Evolutionary conservation across 1,140 invertebrate species (phyloP).

Genomic region (Lepidurus arcticus): DNA sequence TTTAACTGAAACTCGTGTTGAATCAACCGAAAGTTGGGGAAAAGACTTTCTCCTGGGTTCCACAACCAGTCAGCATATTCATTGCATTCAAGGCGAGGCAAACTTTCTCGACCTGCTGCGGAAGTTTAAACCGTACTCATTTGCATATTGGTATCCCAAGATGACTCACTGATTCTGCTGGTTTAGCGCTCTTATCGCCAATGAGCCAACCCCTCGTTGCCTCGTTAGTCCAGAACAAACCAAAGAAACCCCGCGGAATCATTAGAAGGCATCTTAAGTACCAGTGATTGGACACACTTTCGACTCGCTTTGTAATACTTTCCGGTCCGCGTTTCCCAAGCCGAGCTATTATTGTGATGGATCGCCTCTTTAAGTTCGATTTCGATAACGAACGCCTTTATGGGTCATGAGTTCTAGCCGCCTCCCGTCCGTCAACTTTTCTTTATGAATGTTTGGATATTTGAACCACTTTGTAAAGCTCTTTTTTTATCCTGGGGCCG

Average conservation of each 20-base stretch:
- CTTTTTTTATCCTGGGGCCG: no score
- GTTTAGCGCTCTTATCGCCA: background rate
- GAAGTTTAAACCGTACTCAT: background rate
- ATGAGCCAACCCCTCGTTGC: background rate
- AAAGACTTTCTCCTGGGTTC: background rate
- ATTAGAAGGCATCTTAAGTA: background rate
- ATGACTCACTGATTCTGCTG: conserved; percentile 4
- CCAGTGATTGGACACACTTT: no score
- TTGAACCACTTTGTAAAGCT: background rate
- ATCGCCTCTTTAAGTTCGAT: background rate
- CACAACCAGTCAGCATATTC: background rate
- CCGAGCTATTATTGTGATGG: background rate
- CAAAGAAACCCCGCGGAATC: background rate
- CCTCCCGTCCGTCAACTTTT: background rate
- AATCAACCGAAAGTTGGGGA: conserved; percentile 5
- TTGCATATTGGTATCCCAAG: background rate
- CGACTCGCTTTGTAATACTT: background rate
- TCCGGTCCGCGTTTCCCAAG: background rate
- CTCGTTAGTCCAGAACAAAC: background rate
- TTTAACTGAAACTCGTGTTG: background rate
- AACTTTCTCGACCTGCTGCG: background rate
- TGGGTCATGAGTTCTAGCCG: background rate
- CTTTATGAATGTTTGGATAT: background rate
- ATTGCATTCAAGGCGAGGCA: background rate
- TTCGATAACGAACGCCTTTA: background rate